phyloP scores from a whole-genome alignment of 2,113 vertebrate genomes.

The Riparia riparia region DNA sequence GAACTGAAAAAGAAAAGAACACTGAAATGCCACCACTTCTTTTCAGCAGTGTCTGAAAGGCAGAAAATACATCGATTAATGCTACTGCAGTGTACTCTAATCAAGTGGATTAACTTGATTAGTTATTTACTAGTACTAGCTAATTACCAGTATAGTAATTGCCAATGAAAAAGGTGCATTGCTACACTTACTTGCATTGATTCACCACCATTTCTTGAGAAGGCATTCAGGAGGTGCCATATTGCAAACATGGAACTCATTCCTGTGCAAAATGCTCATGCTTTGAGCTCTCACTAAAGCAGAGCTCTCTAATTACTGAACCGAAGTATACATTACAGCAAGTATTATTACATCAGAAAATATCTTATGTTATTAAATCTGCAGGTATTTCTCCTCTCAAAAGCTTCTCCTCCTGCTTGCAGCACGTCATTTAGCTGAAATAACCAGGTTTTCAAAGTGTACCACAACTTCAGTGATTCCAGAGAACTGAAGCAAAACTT shows the following conservation, averaged over 20 bases:
- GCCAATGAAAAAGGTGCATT: not conserved
- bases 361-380: not conserved
- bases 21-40: not conserved
- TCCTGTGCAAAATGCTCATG: not conserved
- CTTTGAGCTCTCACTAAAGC: not conserved
- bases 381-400: not conserved
- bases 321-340: not conserved
- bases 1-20: not conserved
- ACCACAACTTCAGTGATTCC: not conserved
- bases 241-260: not conserved
- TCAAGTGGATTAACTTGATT: not conserved
- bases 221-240: not conserved
- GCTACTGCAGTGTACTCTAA: not conserved
- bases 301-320: not conserved
- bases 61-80: not conserved
- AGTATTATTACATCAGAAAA: not conserved
- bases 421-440: not conserved
- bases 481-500: not conserved
- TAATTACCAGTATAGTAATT: not conserved
- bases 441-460: not conserved
- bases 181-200: constrained; percentile 9
- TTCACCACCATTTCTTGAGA: not conserved
- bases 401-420: not conserved
- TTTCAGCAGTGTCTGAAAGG: not conserved
- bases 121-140: not conserved